Percentiles rank a stretch among this genome's conserved stretches.
phyloP scores from a whole-genome alignment of 1,140 invertebrate genomes.

The Drosophila jambulina region DNA sequence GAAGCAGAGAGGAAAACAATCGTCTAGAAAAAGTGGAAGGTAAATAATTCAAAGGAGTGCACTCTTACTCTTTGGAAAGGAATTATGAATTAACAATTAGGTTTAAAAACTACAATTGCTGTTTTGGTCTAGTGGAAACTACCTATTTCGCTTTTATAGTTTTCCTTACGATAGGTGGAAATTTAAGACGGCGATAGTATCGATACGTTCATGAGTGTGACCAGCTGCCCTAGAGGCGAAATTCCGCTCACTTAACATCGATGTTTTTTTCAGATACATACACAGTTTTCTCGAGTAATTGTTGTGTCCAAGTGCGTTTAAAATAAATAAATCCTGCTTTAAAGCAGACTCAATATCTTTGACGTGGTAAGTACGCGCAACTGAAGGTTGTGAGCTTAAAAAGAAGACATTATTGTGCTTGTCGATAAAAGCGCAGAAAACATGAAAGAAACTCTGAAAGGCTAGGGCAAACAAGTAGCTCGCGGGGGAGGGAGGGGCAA shows the following conservation, averaged over 20 bases:
- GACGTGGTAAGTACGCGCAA: conserved; percentile 63
- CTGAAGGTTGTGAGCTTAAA: background rate
- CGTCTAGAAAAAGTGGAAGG: too few species aligned
- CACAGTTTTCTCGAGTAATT: conserved; percentile 39
- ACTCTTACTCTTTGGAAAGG: too few species aligned
- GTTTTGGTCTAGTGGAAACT: background rate
- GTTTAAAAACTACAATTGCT: background rate
- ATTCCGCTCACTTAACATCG: background rate
- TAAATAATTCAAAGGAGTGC: too few species aligned
- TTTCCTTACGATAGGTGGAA: background rate
- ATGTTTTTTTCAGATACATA: conserved; percentile 23
- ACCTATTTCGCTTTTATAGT: background rate
- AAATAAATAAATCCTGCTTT: conserved; percentile 66
- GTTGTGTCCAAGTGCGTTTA: conserved; percentile 34
- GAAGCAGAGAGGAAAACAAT: too few species aligned
- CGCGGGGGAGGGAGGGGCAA: conserved; percentile 19
- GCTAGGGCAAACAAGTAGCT: conserved; percentile 13
- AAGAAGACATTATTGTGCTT: background rate
- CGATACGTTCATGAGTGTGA: background rate
- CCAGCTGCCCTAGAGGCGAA: background rate
- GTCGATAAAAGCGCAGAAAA: background rate
- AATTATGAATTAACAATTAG: background rate
- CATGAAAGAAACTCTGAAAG: conserved; percentile 12
- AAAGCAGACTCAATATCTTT: conserved; percentile 54
- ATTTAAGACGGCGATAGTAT: background rate